A percentile compares a stretch with the other conserved stretches of the same genome.
Evolutionary conservation across 2,888 invertebrate species (phyloP).

Genomic region (Hylaea fasciaria): DNA sequence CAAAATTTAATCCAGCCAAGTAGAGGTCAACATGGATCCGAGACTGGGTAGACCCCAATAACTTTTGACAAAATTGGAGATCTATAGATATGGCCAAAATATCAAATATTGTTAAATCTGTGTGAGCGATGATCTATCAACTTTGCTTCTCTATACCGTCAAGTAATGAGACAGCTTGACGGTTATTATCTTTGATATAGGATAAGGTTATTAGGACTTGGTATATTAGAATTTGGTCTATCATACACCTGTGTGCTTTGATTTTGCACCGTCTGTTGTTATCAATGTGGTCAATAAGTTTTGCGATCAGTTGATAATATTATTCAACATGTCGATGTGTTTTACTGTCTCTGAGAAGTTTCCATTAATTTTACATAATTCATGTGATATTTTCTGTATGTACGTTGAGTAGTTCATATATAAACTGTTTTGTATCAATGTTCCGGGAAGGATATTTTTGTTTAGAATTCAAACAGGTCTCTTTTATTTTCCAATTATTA

Average conservation of each 20-base stretch:
- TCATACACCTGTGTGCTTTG: background rate
- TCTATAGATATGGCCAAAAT: too few species aligned
- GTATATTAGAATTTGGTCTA: background rate
- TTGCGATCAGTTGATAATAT: background rate
- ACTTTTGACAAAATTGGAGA: too few species aligned
- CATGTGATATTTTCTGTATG: slow-evolving; percentile 51
- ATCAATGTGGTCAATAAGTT: slow-evolving; percentile 1
- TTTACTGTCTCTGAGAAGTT: slow-evolving; percentile 1
- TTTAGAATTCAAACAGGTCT: slow-evolving; percentile 40
- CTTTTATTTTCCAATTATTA: slow-evolving; percentile 47
- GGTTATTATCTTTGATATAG: too few species aligned
- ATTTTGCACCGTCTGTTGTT: slow-evolving; percentile 4
- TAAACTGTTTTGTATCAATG: slow-evolving; percentile 35
- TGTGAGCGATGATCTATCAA: too few species aligned
- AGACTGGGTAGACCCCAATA: too few species aligned
- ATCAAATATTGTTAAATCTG: too few species aligned
- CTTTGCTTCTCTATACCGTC: too few species aligned
- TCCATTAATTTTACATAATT: slow-evolving; percentile 33
- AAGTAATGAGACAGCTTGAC: too few species aligned
- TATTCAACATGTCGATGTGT: background rate
- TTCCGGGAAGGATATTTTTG: slow-evolving; percentile 44
- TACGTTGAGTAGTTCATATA: slow-evolving; percentile 23
- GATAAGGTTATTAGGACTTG: too few species aligned
- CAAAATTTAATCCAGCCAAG: too few species aligned
- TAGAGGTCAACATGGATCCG: too few species aligned